Conservation (phyloP, 2,888 invertebrate species). For the Aphidius colemani region DNA sequence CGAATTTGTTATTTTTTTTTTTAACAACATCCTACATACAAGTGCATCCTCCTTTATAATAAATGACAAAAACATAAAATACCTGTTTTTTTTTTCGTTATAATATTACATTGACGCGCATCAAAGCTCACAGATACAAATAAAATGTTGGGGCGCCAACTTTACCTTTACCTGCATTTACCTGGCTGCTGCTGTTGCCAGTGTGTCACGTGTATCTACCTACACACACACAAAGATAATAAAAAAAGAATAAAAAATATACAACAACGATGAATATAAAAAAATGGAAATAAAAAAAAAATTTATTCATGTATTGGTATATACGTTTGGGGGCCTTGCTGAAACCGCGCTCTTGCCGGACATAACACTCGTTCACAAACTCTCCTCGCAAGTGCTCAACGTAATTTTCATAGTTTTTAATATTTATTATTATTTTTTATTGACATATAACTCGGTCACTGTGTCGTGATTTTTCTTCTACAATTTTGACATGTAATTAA, state of each 20-base stretch:
- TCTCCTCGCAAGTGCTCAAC: constrained; percentile 27
- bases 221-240: constrained; percentile 17
- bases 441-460: not conserved
- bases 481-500: not conserved
- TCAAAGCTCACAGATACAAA: constrained; percentile 25
- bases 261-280: constrained; percentile 9
- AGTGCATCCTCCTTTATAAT: not conserved
- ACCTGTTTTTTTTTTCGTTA: constrained; percentile 19
- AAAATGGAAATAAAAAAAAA: constrained; percentile 15
- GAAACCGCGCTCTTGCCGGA: constrained; percentile 26
- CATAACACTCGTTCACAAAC: constrained; percentile 35
- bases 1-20: not conserved
- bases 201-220: constrained; percentile 25
- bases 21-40: not conserved
- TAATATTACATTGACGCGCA: constrained; percentile 21
- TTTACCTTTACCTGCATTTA: not conserved
- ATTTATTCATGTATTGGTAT: too few relatives aligned
- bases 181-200: constrained; percentile 19
- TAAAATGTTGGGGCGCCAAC: constrained; percentile 6
- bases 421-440: not conserved
- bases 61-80: constrained; percentile 5
- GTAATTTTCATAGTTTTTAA: constrained; percentile 2
- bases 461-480: not conserved
- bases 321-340: constrained; percentile 16
- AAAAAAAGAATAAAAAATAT: not conserved